Evolutionary conservation across 2,797 vertebrate genomes (phyloP).

Genomic region (Zonotrichia albicollis): DNA sequence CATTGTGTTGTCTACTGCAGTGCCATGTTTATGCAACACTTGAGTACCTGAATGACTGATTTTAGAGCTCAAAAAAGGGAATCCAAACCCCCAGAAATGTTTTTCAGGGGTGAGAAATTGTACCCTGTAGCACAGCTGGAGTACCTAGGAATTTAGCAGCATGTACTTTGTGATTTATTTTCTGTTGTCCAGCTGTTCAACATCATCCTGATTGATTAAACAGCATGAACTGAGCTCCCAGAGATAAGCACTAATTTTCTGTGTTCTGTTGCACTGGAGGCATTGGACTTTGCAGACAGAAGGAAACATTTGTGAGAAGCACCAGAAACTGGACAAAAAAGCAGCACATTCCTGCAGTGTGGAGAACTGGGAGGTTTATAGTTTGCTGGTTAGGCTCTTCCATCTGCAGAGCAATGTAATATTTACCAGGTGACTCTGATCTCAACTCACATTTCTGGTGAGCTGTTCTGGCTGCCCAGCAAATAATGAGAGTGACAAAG

Average conservation of each 20-base stretch:
- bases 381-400: background rate
- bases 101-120: background rate
- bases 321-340: background rate
- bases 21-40: background rate
- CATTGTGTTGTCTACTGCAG: background rate
- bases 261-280: background rate
- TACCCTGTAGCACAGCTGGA: background rate
- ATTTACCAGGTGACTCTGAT: background rate
- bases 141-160: background rate
- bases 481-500: background rate
- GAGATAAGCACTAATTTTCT: background rate
- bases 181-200: background rate
- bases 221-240: background rate
- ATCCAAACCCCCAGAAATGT: fast-evolving
- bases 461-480: background rate
- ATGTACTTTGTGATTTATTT: background rate
- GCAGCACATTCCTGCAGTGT: background rate
- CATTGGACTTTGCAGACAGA: background rate
- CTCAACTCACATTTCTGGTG: background rate
- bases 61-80: background rate
- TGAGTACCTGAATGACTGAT: background rate
- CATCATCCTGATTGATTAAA: background rate
- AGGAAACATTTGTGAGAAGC: background rate
- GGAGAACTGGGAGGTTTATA: background rate
- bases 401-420: background rate